phyloP scores from a whole-genome alignment of 2,888 invertebrate genomes.

The Thymelicus sylvestris region DNA sequence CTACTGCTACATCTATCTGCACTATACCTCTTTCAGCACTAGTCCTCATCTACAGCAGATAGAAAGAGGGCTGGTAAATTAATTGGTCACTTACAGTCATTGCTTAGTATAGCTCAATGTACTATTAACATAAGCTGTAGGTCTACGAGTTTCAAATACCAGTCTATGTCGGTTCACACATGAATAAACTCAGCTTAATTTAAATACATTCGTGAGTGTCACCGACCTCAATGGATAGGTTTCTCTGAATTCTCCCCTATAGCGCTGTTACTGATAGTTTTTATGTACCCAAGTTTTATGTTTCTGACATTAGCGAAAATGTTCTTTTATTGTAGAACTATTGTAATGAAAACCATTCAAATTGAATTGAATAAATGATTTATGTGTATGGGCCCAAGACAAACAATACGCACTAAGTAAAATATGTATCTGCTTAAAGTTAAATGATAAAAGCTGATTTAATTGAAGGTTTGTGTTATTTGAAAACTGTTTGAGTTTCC shows the following conservation, averaged over 20 bases:
- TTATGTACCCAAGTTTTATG: background rate
- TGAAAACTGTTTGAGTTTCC: too few species aligned
- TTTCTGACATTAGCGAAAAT: background rate
- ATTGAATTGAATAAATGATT: background rate
- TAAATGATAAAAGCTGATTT: too few species aligned
- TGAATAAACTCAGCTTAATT: background rate
- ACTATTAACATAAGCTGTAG: too few species aligned
- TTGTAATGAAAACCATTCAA: background rate
- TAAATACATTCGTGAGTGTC: slow-evolving; percentile 1
- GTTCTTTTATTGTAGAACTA: background rate
- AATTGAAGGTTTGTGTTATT: too few species aligned
- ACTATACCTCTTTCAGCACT: too few species aligned
- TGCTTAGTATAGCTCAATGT: too few species aligned
- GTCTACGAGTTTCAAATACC: too few species aligned
- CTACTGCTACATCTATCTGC: too few species aligned
- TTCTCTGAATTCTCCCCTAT: background rate
- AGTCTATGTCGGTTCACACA: background rate
- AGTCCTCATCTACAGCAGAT: too few species aligned
- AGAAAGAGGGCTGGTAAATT: too few species aligned
- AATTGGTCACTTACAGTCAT: too few species aligned
- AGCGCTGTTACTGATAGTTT: slow-evolving; percentile 8
- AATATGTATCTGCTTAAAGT: too few species aligned
- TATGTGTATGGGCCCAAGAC: background rate
- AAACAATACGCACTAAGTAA: background rate
- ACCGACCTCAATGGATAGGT: slow-evolving; percentile 9